phyloP scores from a whole-genome alignment of 2,797 vertebrate species.

The Pangasius sanitwongsei region DNA sequence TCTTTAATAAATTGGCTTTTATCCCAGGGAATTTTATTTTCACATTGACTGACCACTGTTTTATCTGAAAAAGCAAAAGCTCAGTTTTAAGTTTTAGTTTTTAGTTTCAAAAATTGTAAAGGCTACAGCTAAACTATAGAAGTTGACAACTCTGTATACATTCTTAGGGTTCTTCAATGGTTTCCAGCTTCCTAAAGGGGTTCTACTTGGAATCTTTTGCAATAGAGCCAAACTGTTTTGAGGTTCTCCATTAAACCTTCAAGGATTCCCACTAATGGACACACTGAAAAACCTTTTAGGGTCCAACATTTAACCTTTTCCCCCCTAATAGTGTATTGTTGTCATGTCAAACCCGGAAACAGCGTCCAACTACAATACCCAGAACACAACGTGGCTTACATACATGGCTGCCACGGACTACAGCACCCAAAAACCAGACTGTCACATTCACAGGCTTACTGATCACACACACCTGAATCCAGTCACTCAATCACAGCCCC shows the following conservation, averaged over 20 bases:
- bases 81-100: background rate
- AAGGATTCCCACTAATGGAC: background rate
- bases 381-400: too few relatives aligned
- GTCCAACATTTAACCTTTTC: background rate
- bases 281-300: background rate
- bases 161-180: background rate
- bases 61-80: background rate
- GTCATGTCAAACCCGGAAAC: too few relatives aligned
- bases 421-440: too few relatives aligned
- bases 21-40: background rate
- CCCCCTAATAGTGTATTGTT: background rate
- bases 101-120: too few relatives aligned
- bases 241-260: background rate
- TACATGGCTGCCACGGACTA: too few relatives aligned
- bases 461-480: too few relatives aligned
- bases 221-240: background rate
- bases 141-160: background rate
- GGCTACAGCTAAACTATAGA: background rate
- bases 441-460: too few relatives aligned
- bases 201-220: background rate
- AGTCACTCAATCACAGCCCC: too few relatives aligned
- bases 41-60: background rate
- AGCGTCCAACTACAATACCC: too few relatives aligned
- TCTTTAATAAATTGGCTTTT: background rate
- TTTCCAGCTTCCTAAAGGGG: background rate